Evolutionary conservation across 2,797 vertebrate genomes (phyloP).

Genomic region (Hemitrygon akajei): DNA sequence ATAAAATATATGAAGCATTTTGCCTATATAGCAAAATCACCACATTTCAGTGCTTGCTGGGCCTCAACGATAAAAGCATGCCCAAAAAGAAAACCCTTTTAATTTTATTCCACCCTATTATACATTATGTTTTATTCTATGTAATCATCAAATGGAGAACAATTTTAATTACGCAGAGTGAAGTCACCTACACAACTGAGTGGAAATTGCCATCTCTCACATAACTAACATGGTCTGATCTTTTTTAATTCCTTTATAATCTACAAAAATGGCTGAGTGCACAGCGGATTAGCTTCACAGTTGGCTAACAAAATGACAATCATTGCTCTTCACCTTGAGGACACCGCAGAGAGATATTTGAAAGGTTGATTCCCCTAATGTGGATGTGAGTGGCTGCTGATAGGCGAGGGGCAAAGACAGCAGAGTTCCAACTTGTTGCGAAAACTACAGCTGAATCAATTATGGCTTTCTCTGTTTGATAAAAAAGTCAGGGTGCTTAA

Average conservation of each 20-base stretch:
- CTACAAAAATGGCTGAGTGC: constrained; percentile 28
- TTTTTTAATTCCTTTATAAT: constrained; percentile 31
- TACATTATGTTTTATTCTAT: neutral
- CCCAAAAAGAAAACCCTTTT: neutral
- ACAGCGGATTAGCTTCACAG: constrained; percentile 24
- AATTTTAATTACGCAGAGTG: constrained; percentile 30
- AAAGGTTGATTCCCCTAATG: neutral
- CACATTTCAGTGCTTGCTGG: neutral
- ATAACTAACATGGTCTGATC: neutral
- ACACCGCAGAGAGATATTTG: neutral
- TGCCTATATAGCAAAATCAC: neutral
- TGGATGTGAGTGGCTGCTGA: neutral
- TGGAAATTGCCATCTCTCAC: neutral
- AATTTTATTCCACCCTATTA: neutral
- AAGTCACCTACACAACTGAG: constrained; percentile 31
- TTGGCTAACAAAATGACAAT: constrained; percentile 2
- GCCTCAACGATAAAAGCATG: too few species aligned
- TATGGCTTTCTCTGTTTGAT: neutral
- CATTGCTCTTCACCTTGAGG: constrained; percentile 26
- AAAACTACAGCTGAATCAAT: neutral
- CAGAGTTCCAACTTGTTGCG: neutral
- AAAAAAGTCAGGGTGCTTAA: neutral
- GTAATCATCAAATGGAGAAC: constrained; percentile 25
- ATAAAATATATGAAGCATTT: neutral
- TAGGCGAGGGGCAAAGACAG: neutral